Evolutionary conservation across 2,113 vertebrate genomes (phyloP), one percentile per base, ranked within the genome.

Genomic region (Diphyllodes magnificus): DNA sequence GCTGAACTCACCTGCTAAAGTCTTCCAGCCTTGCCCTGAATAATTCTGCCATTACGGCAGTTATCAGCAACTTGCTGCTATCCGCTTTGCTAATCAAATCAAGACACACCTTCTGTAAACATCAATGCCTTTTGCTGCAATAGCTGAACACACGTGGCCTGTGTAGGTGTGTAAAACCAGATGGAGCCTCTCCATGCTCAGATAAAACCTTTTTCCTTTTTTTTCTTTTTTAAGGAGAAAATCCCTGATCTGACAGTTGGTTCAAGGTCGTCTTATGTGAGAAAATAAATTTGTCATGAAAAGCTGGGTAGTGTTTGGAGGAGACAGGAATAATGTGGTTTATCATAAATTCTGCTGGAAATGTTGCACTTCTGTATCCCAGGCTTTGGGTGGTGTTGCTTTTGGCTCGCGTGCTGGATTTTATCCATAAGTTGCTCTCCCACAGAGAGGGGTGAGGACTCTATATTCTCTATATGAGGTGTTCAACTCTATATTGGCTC

Each of bases 291-390:
- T 16, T 49, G 31, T 15, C 50, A 45, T 68, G 53, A 47, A 30
- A 93, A 77, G 9, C 19, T 72, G 25, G 11, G n/a, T 65, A 31
- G 5, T 37, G 18, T 77, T 92, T 69, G 64, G 24, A 72, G 33
- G 53, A 60, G 33, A 35, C 27, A 35, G 33, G 27, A 90, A 30
- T 47, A 50, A 39, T 54, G 5, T 66, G 42, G 11, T 65, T 80
- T 88, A 49, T 69, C 5, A 20, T 61, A 83, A 59, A 66, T 84
- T 86, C 16, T 14, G 11, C 24, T 78, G 60, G 24, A 73, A 65
- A 33, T 21, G 5, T 22, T 0, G 0, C 9, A 3, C 7, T 45
- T 68, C 12, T 24, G 0, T 50, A 35, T 57, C 12, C 19, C 3
- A 6, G 59, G 22, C n/a, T 73, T 95, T 73, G 37, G 9, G 11